These are phyloP conservation scores for Barypeithes pellucidus DNA, from an alignment of 2,888 invertebrate genomes.

Conservation along the genomic window DNA sequence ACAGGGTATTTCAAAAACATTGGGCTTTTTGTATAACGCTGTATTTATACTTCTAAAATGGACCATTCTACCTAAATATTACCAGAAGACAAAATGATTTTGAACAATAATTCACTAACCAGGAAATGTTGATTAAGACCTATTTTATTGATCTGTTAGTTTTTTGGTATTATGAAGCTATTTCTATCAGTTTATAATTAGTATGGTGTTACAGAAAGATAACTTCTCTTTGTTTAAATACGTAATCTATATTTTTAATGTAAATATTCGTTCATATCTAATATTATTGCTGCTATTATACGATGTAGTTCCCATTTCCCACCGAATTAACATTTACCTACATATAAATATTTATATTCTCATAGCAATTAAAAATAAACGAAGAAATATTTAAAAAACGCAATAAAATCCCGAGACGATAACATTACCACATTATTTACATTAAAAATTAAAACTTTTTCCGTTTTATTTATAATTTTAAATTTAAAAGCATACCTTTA, in stretches of 20 bases:
- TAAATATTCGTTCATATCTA: constrained; percentile 34
- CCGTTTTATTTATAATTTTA: constrained; percentile 24
- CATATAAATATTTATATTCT: constrained; percentile 50
- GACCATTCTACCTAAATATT: too few species aligned
- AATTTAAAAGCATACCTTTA: constrained; percentile 18
- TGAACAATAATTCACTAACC: too few species aligned
- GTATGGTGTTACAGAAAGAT: too few species aligned
- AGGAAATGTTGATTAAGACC: too few species aligned
- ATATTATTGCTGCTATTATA: constrained; percentile 36
- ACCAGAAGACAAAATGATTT: too few species aligned
- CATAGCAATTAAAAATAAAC: constrained; percentile 46
- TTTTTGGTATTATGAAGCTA: too few species aligned
- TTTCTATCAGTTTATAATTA: too few species aligned
- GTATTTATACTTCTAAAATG: too few species aligned
- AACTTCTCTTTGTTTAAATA: constrained; percentile 21
- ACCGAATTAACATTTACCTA: constrained; percentile 50
- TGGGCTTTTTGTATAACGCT: too few species aligned
- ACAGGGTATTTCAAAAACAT: too few species aligned
- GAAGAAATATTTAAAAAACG: constrained; percentile 34
- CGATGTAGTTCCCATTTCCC: constrained; percentile 34
- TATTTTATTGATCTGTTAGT: too few species aligned
- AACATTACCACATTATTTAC: constrained; percentile 40
- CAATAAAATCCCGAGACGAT: constrained; percentile 36
- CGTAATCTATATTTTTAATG: not conserved
- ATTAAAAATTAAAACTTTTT: constrained; percentile 27